phyloP scores from a whole-genome alignment of 2,888 invertebrate genomes.

The Ashinkailepas kermadecensis region DNA sequence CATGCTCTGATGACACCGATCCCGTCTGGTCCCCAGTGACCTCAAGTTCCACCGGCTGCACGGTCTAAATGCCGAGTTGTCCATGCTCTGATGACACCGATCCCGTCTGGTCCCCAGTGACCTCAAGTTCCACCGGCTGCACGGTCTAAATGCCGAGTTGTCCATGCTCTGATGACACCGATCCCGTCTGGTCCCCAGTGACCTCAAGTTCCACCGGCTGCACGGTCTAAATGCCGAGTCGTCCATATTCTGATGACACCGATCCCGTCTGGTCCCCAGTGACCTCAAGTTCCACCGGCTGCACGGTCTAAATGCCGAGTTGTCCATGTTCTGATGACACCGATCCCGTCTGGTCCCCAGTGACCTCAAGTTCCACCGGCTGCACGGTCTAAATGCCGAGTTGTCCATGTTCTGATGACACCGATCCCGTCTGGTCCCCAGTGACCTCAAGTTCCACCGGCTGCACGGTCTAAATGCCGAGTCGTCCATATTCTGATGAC shows the following conservation, averaged over 20 bases:
- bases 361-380: conserved; percentile 76
- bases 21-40: conserved; percentile 49
- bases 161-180: too few species aligned
- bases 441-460: conserved; percentile 77
- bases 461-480: conserved; percentile 78
- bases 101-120: conserved; percentile 49
- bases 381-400: conserved; percentile 76
- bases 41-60: conserved; percentile 82
- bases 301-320: conserved; percentile 72
- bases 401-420: too few species aligned
- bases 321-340: too few species aligned
- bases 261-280: conserved; percentile 42
- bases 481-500: too few species aligned
- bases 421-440: conserved; percentile 39
- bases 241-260: too few species aligned
- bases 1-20: too few species aligned
- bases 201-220: conserved; percentile 77
- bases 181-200: conserved; percentile 46
- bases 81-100: too few species aligned
- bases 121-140: conserved; percentile 78
- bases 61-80: conserved; percentile 63
- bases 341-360: conserved; percentile 42
- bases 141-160: conserved; percentile 67
- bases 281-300: conserved; percentile 80
- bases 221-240: conserved; percentile 72